Evolutionary conservation across 2,797 vertebrate genomes (phyloP), one percentile per base, ranked within the genome.

Genomic region (Scyliorhinus canicula): DNA sequence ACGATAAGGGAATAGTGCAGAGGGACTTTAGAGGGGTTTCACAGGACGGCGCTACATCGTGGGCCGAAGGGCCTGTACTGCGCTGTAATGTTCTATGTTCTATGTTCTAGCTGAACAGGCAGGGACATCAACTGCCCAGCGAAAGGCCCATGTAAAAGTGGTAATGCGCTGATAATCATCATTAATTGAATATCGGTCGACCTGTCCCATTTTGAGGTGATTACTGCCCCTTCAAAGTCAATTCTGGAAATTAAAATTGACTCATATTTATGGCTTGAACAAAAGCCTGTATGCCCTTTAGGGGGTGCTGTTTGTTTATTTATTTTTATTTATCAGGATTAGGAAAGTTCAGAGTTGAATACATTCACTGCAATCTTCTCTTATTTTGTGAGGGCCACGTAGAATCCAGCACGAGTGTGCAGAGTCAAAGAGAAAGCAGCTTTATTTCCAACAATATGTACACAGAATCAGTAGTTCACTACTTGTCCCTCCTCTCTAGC

Each of bases 241-340:
- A 47, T 26, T 47, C 26, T 82, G 19, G 79, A 21, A 82, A 7
- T 47, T 82, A 82, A 82, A 82, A 86, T 55, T 9, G 9, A 31
- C 50, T 52, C 52, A 6, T 55, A 35, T 82, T 19, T 82, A 44
- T 47, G 7, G 19, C 7, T 82, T 82, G 26, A 47, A 47, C 7
- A 82, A 6, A 82, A 82, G 88, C 21, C 88, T 44, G 35, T 11
- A 90, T 90, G 52, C 44, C 60, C 57, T 91, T 63, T 91, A 91
- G 88, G 24, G 57, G 88, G 88, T n/a, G 88, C 57, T 91, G 8
- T 91, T 91, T 91, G 88, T 91, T 65, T 63, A 65, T 91, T 65
- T 90, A 57, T n/a, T 60, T 2, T 3, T 9, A 63, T 55, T 86
- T 55, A 55, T 44, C 79, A 47, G 26, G 21, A 82, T 24, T 82